These are phyloP conservation scores for Sebastes alutus DNA, from an alignment of 2,797 vertebrate genomes.

Conservation along the genomic window DNA sequence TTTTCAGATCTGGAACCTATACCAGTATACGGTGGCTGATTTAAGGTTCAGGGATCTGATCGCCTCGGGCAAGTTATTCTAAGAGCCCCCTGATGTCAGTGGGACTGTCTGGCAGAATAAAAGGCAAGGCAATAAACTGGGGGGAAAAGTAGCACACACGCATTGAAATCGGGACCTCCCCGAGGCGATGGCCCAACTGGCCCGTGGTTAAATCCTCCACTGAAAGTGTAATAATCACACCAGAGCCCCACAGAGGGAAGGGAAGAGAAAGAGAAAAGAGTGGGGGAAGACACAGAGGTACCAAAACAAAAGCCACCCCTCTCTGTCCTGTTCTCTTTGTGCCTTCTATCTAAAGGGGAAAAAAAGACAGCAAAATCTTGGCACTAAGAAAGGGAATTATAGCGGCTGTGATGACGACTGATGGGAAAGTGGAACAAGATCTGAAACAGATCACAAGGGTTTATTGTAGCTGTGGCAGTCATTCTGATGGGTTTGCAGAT, in stretches of 20 bases:
- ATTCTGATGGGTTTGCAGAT: constrained; percentile 76
- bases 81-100: constrained; percentile 87
- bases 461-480: constrained; percentile 66
- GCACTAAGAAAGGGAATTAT: constrained; percentile 74
- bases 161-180: constrained; percentile 87
- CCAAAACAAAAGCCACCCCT: constrained; percentile 84
- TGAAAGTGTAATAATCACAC: constrained; percentile 90
- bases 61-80: constrained; percentile 87
- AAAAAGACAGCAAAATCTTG: constrained; percentile 60
- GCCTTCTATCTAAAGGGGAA: constrained; percentile 66
- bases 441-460: constrained; percentile 74
- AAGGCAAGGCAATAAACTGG: constrained; percentile 88
- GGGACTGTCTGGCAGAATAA: constrained; percentile 88
- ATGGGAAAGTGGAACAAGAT: constrained; percentile 73
- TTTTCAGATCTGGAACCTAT: constrained; percentile 79
- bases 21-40: constrained; percentile 82
- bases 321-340: constrained; percentile 82
- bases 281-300: constrained; percentile 74
- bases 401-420: constrained; percentile 74
- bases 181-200: constrained; percentile 88
- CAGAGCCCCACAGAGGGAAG: constrained; percentile 80
- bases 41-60: constrained; percentile 85
- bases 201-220: constrained; percentile 89
- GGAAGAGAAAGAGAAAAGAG: constrained; percentile 54
- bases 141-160: constrained; percentile 81